Evolutionary conservation across 1,140 invertebrate genomes (phyloP), one percentile per base, ranked within the genome.

Genomic region (Vanessa tameamea): DNA sequence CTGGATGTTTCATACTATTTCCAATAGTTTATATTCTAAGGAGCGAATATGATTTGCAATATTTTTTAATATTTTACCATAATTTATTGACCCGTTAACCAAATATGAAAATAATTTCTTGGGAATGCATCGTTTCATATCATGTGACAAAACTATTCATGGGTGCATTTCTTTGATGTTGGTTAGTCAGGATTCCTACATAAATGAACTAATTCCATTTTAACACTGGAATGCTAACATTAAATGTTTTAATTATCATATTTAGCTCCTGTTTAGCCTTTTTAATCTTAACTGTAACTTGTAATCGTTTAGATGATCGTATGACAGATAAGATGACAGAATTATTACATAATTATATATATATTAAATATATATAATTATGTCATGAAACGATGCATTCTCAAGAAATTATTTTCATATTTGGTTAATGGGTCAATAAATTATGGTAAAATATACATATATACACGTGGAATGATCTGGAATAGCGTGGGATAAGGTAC

Each of bases 371-470:
- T n/a, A n/a, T n/a, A n/a, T n/a, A n/a, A n/a, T n/a, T n/a, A n/a
- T n/a, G n/a, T n/a, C 3, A 61, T 61, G 20, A 57, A 57, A 57
- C n/a, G 51, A 53, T 61, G 14, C 26, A 61, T 61, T 61, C 57
- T 61, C 20, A 37, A 16, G 57, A 37, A 61, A 61, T 61, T 37
- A 37, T 61, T 61, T 61, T 47, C 75, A 61, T 65, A 73, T 73
- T 73, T 72, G 75, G 75, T 61, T 64, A 73, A 69, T 67, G 23
- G 70, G 16, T 23, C 50, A 31, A 72, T 53, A 43, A 47, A 48
- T 69, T 76, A 76, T 73, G 66, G 67, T 69, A 76, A 76, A 63
- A 68, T 76, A 73, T 76, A n/a, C n/a, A n/a, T n/a, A n/a, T n/a
- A n/a, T n/a, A n/a, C n/a, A n/a, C n/a, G n/a, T n/a, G 7, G 7